Base-by-base conservation (phyloP, 2,797 vertebrate species). In the Sebastes vulpes region DNA sequence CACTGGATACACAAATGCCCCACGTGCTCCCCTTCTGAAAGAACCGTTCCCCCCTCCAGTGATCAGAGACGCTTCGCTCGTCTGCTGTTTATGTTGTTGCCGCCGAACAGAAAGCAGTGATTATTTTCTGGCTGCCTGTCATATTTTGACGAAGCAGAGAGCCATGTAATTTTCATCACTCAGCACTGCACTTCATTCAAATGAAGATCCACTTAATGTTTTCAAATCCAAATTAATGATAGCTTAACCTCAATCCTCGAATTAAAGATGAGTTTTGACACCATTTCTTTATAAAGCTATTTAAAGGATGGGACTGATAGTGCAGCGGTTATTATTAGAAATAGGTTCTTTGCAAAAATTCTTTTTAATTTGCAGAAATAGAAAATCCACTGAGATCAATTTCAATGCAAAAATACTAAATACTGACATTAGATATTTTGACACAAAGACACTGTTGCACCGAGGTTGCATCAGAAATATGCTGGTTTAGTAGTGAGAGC, bases 201-300 rank as follows among this genome's bases (percentile, higher is more conserved):
- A 91, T 75, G 69, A 84, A 85, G 82, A 91, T 73, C 82, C 87
- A 83, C 79, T 92, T 79, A 70, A 72, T 87, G 77, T 87, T 89
- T 90, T 73, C 70, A 89, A 88, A 80, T 88, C 77, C 88, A 88
- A 88, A 89, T 93, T 88, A 93, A 92, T 89, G 90, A 92, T 87
- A 84, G 82, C 87, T 91, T 92, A 90, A 93, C 91, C 88, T 90
- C 86, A 85, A 84, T 90, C 81, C 82, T 76, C 70, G 3, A 81
- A 87, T 89, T 92, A 80, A 92, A 58, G 90, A 87, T 18, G 28
- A 79, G 82, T 86, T 89, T 84, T 86, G 75, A 87, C 89, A 91
- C 72, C 52, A 75, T 94, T 90, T 84, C 71, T 77, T 75, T 75
- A 26, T 65, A 20, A 72, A 72, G 66, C 86, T 79, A 78, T 91